phyloP scores from a whole-genome alignment of 2,113 vertebrate genomes.

The Mus pahari region DNA sequence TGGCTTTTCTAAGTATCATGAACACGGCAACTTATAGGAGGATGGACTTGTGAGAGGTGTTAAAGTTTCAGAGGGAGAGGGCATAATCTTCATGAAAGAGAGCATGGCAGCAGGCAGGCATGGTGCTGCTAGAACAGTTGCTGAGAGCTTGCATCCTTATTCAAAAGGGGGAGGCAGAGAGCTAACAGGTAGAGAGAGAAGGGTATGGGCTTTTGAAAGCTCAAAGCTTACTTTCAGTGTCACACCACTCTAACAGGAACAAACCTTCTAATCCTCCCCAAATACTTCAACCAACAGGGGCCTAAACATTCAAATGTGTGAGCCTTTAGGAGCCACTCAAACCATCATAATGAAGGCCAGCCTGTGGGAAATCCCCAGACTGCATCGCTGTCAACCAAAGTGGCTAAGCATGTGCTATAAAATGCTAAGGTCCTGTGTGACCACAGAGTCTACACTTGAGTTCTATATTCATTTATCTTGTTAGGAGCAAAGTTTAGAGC shows the following conservation, averaged over 20 bases:
- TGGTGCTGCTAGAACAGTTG: neutral
- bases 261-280: neutral
- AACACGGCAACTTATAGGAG: neutral
- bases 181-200: neutral
- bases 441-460: fast-evolving
- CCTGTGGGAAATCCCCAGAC: neutral
- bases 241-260: neutral
- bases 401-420: neutral
- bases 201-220: neutral
- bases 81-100: neutral
- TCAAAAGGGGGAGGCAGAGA: neutral
- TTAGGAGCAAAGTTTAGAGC: neutral
- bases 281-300: neutral
- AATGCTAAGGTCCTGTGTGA: neutral
- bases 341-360: neutral
- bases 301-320: neutral
- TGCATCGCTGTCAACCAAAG: neutral
- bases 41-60: neutral
- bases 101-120: neutral
- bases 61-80: neutral
- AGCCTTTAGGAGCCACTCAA: neutral
- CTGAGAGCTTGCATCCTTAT: neutral
- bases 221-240: neutral
- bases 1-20: neutral
- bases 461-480: neutral